Conservation (phyloP, 2,888 invertebrate species). For the Gordius sp. region DNA sequence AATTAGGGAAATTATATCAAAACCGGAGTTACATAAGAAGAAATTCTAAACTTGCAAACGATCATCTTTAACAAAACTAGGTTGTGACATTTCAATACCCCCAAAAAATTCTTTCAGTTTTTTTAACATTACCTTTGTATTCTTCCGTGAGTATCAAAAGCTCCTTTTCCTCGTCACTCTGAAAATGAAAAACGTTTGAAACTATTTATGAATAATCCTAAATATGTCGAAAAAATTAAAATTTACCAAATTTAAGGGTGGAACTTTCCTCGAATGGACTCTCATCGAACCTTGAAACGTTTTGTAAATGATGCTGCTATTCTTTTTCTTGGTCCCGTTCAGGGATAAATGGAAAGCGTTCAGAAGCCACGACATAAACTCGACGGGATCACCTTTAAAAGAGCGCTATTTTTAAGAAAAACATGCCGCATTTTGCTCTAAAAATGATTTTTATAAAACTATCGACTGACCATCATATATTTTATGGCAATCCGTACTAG, state of each 20-base stretch:
- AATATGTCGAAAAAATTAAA: background rate
- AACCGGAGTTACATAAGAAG: too few species aligned
- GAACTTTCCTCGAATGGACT: constrained; percentile 52
- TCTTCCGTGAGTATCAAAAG: constrained; percentile 51
- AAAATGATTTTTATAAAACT: too few species aligned
- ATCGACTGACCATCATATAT: too few species aligned
- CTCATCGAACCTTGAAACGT: constrained; percentile 47
- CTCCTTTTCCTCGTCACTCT: constrained; percentile 56
- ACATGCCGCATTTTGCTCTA: too few species aligned
- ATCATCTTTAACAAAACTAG: too few species aligned
- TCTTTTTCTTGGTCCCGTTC: constrained; percentile 49
- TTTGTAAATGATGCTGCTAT: constrained; percentile 49
- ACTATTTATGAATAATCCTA: constrained; percentile 14
- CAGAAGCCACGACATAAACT: constrained; percentile 88
- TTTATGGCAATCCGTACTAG: too few species aligned
- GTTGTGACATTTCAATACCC: too few species aligned
- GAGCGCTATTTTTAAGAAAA: too few species aligned
- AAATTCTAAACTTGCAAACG: too few species aligned
- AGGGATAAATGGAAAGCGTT: constrained; percentile 77
- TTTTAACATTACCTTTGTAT: constrained; percentile 38
- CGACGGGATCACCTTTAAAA: constrained; percentile 69
- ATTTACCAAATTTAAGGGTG: constrained; percentile 46
- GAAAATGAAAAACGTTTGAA: constrained; percentile 25
- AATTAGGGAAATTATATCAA: too few species aligned
- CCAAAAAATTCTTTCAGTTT: too few species aligned